These are phyloP conservation scores for Ectropis grisescens DNA, from an alignment of 1,140 invertebrate species.

Conservation along the genomic window DNA sequence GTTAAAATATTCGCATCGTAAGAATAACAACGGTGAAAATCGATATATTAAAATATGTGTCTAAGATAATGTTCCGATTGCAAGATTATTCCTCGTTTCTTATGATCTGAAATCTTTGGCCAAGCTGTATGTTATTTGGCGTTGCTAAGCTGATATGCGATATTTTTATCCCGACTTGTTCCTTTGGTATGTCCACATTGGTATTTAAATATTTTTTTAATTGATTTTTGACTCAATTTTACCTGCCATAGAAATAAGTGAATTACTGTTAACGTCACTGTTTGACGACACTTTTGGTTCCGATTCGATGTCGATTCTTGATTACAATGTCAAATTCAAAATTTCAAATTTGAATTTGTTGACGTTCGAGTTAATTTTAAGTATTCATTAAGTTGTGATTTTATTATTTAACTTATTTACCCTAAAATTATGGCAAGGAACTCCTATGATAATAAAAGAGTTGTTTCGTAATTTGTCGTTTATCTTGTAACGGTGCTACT, in stretches of 20 bases:
- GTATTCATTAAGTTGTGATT: constrained; percentile 64
- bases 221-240: constrained; percentile 56
- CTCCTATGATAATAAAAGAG: constrained; percentile 54
- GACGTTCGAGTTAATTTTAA: constrained; percentile 59
- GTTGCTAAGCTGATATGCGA: too few relatives aligned
- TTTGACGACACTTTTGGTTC: constrained; percentile 17
- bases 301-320: constrained; percentile 4
- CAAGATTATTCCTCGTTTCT: too few relatives aligned
- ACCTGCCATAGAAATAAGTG: constrained; percentile 62
- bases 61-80: too few relatives aligned
- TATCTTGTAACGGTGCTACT: too few relatives aligned
- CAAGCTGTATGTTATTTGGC: too few relatives aligned
- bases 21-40: neutral
- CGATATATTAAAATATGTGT: constrained; percentile 1
- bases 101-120: too few relatives aligned
- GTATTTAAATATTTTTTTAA: constrained; percentile 43
- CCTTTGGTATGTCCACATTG: constrained; percentile 29
- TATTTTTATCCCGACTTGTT: constrained; percentile 38
- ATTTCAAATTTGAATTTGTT: constrained; percentile 37
- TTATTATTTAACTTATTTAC: constrained; percentile 67
- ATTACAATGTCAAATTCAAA: constrained; percentile 20
- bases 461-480: constrained; percentile 36
- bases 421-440: constrained; percentile 64
- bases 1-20: neutral
- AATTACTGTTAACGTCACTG: constrained; percentile 34